Evolutionary conservation across 2,888 invertebrate species (phyloP).

Genomic region (Drosophila meridiana): DNA sequence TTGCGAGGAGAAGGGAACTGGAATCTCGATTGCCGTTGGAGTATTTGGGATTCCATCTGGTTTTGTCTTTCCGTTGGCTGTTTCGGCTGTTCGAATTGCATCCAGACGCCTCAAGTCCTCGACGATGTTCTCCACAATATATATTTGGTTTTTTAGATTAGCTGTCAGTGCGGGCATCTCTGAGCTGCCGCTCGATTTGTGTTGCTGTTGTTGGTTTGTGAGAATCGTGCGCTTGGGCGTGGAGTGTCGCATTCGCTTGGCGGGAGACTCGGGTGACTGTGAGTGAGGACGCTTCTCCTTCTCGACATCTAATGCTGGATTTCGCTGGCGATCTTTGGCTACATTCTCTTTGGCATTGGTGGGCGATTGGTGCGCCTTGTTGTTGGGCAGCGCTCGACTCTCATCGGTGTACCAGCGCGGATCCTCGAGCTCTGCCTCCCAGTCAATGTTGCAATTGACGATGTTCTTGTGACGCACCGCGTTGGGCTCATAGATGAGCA

Average conservation of each 20-base stretch:
- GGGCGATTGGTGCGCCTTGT: slow-evolving; percentile 51
- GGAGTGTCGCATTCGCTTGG: slow-evolving; percentile 36
- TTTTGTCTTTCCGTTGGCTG: background rate
- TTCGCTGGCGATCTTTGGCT: slow-evolving; percentile 10
- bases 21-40: background rate
- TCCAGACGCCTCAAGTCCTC: slow-evolving; percentile 33
- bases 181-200: slow-evolving; percentile 5
- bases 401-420: slow-evolving; percentile 79
- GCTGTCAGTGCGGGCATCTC: slow-evolving; percentile 1
- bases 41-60: background rate
- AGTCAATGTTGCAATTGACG: slow-evolving; percentile 58
- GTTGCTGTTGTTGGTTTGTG: slow-evolving; percentile 38
- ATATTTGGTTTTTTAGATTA: slow-evolving; percentile 25
- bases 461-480: slow-evolving; percentile 55
- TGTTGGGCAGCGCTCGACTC: slow-evolving; percentile 5
- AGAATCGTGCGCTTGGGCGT: slow-evolving; percentile 44
- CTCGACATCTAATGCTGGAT: background rate
- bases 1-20: slow-evolving; percentile 30
- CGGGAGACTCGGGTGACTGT: background rate
- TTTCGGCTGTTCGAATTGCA: background rate
- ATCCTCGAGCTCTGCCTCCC: slow-evolving; percentile 77
- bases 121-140: slow-evolving; percentile 26
- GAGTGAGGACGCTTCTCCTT: slow-evolving; percentile 10
- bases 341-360: slow-evolving; percentile 75
- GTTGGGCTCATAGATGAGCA: slow-evolving; percentile 70